Percentiles rank a stretch among this genome's conserved stretches.
These are phyloP conservation scores for Eurosta solidaginis DNA, from an alignment of 1,140 invertebrate genomes.

Conservation along the genomic window DNA sequence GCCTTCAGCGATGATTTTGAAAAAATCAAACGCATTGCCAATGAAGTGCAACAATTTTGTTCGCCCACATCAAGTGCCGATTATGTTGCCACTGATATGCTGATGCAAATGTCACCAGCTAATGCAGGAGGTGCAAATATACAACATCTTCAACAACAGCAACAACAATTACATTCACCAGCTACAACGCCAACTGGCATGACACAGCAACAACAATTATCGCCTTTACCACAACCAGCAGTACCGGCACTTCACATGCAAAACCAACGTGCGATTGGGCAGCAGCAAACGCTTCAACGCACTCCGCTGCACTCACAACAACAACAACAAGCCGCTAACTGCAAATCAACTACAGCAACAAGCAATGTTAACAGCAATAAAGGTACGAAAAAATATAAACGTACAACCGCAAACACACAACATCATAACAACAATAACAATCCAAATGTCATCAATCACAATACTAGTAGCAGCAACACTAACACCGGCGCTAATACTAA, in stretches of 20 bases:
- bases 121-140: constrained; percentile 61
- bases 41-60: constrained; percentile 74
- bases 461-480: constrained; percentile 36
- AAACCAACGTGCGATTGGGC: background rate
- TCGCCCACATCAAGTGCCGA: constrained; percentile 46
- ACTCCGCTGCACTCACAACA: constrained; percentile 48
- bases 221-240: constrained; percentile 34
- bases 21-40: constrained; percentile 74
- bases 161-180: constrained; percentile 46
- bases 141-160: constrained; percentile 14
- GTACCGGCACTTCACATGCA: constrained; percentile 6
- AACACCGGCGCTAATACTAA: constrained; percentile 57
- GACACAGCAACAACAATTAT: constrained; percentile 54
- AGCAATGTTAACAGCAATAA: constrained; percentile 38
- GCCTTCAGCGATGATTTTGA: constrained; percentile 74
- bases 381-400: constrained; percentile 62
- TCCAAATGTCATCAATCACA: constrained; percentile 50
- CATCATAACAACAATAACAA: constrained; percentile 44
- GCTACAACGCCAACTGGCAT: constrained; percentile 65
- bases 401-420: constrained; percentile 46
- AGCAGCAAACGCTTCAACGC: constrained; percentile 45
- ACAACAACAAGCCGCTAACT: constrained; percentile 48
- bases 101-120: constrained; percentile 55
- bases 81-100: constrained; percentile 42
- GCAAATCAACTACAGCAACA: constrained; percentile 15